A percentile compares a stretch with the other conserved stretches of the same genome.
Conservation (phyloP, 1,140 invertebrate genomes). For the Caerostris extrusa region DNA sequence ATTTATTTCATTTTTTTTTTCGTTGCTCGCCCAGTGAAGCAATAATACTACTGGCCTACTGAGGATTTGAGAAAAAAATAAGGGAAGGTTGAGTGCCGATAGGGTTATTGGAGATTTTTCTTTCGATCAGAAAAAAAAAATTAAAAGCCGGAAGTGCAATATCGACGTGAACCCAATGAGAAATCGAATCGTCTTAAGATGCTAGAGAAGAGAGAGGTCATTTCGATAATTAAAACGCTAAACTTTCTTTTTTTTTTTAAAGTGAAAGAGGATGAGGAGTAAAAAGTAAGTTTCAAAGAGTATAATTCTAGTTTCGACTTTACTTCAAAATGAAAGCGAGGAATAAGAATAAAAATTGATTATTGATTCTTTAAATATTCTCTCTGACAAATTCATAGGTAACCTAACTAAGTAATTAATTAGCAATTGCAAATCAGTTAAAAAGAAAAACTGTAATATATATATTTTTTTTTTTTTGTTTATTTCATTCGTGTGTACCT, state of each 20-base stretch:
- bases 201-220: neutral
- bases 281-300: too few relatives aligned
- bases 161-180: neutral
- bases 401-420: too few relatives aligned
- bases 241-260: neutral
- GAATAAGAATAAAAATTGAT: too few relatives aligned
- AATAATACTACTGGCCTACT: slow-evolving; percentile 50
- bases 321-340: too few relatives aligned
- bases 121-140: neutral
- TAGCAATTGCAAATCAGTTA: too few relatives aligned
- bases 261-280: too few relatives aligned
- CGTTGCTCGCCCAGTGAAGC: neutral
- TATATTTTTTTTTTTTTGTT: too few relatives aligned
- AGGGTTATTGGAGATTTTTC: slow-evolving; percentile 27
- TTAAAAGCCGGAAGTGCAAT: slow-evolving; percentile 7
- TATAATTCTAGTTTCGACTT: too few relatives aligned
- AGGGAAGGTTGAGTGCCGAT: slow-evolving; percentile 44
- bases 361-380: too few relatives aligned
- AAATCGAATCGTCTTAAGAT: slow-evolving; percentile 3
- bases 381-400: too few relatives aligned
- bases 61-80: slow-evolving; percentile 31
- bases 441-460: too few relatives aligned
- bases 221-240: neutral
- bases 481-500: too few relatives aligned
- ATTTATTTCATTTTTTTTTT: neutral